A percentile compares a stretch with the other conserved stretches of the same genome.
These are phyloP conservation scores for Hipparchia semele DNA, from an alignment of 2,888 invertebrate species.

Conservation along the genomic window DNA sequence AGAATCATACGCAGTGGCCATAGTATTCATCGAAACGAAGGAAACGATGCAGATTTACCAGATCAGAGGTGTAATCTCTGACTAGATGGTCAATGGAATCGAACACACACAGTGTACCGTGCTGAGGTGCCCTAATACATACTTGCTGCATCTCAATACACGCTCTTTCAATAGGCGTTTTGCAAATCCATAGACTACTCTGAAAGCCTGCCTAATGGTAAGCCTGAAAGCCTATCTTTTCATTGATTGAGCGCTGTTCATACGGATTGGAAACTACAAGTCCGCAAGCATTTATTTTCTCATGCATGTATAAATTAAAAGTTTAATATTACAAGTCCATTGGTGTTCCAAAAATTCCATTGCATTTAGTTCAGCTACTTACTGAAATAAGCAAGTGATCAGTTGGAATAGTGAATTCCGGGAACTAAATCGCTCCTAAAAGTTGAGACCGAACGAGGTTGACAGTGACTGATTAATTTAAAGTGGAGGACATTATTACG, in stretches of 20 bases:
- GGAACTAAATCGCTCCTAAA: constrained; percentile 1
- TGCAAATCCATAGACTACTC: not conserved
- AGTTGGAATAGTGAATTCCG: not conserved
- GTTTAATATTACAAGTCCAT: too few relatives aligned
- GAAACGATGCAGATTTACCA: too few relatives aligned
- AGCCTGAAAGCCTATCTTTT: not conserved
- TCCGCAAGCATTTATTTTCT: too few relatives aligned
- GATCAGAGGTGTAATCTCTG: too few relatives aligned
- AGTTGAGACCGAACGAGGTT: not conserved
- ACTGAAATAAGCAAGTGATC: not conserved
- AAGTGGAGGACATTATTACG: constrained; percentile 18
- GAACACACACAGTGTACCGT: not conserved
- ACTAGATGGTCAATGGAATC: too few relatives aligned
- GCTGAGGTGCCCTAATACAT: not conserved
- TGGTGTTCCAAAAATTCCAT: not conserved
- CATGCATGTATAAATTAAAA: not conserved
- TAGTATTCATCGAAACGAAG: too few relatives aligned
- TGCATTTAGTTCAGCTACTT: too few relatives aligned
- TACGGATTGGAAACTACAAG: not conserved
- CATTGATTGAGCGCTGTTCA: not conserved
- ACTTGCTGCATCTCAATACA: not conserved
- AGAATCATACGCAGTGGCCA: too few relatives aligned
- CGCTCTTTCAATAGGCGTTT: not conserved
- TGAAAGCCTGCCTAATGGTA: not conserved
- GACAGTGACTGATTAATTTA: constrained; percentile 18